Conservation (phyloP, 2,797 vertebrate genomes). For the Staurois parvus region DNA sequence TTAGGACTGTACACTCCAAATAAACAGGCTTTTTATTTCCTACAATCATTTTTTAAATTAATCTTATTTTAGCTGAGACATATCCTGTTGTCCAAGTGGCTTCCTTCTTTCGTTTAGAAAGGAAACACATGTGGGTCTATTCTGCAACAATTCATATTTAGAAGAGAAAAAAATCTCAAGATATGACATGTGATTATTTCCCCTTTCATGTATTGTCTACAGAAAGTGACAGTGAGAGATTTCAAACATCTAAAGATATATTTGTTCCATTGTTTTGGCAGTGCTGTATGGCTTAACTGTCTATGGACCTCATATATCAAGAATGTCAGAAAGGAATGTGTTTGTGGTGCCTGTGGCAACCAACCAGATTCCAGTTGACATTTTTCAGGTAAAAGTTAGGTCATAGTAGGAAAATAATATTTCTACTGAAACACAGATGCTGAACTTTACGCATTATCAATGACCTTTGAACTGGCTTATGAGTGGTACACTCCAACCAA, state of each 20-base stretch:
- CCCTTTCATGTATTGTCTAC: constrained; percentile 31
- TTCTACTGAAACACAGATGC: no score
- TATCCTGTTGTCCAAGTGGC: constrained; percentile 51
- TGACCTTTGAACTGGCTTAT: no score
- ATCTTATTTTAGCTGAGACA: constrained; percentile 54
- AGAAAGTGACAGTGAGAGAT: constrained; percentile 47
- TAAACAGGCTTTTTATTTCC: constrained; percentile 50
- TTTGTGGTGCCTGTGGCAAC: no score
- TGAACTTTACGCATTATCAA: no score
- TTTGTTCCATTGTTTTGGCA: constrained; percentile 4
- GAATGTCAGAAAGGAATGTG: no score
- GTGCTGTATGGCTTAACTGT: background rate
- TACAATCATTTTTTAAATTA: constrained; percentile 21
- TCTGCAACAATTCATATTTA: constrained; percentile 41
- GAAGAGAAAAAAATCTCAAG: constrained; percentile 3
- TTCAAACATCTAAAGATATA: background rate
- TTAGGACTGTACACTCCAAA: background rate
- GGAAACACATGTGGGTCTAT: constrained; percentile 58
- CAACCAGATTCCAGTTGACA: no score
- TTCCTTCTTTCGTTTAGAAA: constrained; percentile 38
- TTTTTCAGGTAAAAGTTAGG: no score
- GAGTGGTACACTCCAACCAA: no score
- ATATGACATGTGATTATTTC: constrained; percentile 39
- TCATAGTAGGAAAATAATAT: no score
- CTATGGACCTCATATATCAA: background rate